phyloP scores from a whole-genome alignment of 2,888 invertebrate genomes.

The Rhodophaea formosa region DNA sequence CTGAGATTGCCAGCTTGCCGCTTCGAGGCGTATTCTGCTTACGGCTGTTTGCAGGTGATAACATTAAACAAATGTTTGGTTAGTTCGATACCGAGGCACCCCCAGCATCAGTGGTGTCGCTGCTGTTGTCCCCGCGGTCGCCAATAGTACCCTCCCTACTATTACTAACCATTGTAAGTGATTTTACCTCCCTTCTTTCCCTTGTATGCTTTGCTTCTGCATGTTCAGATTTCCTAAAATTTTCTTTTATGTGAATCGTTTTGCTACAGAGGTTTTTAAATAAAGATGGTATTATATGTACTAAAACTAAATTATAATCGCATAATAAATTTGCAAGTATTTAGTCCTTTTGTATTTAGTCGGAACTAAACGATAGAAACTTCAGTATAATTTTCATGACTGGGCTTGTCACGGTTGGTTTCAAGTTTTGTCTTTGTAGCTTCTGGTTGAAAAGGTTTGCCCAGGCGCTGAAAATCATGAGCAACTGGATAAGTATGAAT shows the following conservation, averaged over 20 bases:
- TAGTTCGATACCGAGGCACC: slow-evolving; percentile 77
- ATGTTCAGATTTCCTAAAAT: slow-evolving; percentile 16
- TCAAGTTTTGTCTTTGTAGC: too few relatives aligned
- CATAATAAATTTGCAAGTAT: too few relatives aligned
- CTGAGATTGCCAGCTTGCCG: slow-evolving; percentile 50
- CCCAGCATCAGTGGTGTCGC: slow-evolving; percentile 43
- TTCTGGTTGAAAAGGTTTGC: too few relatives aligned
- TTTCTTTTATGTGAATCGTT: background rate
- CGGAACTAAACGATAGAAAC: too few relatives aligned
- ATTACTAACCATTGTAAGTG: slow-evolving; percentile 66
- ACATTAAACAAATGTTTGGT: slow-evolving; percentile 79
- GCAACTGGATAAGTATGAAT: too few relatives aligned
- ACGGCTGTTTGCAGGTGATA: slow-evolving; percentile 77
- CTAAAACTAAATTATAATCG: too few relatives aligned
- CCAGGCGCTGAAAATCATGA: too few relatives aligned
- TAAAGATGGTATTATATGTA: too few relatives aligned
- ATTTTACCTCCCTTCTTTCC: slow-evolving; percentile 28
- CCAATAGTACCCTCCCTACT: slow-evolving; percentile 54
- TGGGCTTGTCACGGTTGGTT: too few relatives aligned
- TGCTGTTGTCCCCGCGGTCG: slow-evolving; percentile 25
- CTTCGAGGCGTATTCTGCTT: slow-evolving; percentile 71
- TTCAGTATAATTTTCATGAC: too few relatives aligned
- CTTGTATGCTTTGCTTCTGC: slow-evolving; percentile 29
- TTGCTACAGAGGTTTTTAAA: background rate
- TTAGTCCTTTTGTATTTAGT: too few relatives aligned